These are phyloP conservation scores for Cydia amplana DNA, from an alignment of 1,140 invertebrate species.

Conservation along the genomic window DNA sequence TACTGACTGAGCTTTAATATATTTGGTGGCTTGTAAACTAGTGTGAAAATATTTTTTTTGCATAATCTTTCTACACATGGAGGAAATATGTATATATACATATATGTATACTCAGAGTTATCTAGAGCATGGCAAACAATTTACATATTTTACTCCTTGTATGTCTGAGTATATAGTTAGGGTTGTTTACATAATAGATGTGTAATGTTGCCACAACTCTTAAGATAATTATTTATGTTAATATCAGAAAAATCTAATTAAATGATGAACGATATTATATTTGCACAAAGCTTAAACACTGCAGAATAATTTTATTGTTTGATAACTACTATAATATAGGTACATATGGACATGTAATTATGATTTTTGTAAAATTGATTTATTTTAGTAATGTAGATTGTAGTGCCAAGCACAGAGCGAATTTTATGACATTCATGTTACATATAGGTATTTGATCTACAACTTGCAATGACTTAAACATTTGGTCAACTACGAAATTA, in stretches of 20 bases:
- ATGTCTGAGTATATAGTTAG: background rate
- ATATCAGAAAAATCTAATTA: background rate
- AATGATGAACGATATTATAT: background rate
- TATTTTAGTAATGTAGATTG: background rate
- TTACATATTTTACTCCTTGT: background rate
- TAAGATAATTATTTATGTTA: background rate
- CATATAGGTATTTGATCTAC: background rate
- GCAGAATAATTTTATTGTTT: background rate
- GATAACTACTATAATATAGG: background rate
- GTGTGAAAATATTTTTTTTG: background rate
- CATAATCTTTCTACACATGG: background rate
- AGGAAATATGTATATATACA: background rate
- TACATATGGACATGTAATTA: background rate
- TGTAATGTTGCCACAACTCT: background rate
- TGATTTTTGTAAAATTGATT: background rate
- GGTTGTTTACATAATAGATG: background rate
- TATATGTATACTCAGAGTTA: background rate
- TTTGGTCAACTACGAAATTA: background rate
- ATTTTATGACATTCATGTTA: constrained; percentile 9
- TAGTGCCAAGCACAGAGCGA: constrained; percentile 12
- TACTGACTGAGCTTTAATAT: constrained; percentile 16
- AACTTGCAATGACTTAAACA: background rate
- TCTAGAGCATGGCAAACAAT: background rate
- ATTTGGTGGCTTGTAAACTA: constrained; percentile 10
- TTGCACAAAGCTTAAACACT: constrained; percentile 9